Evolutionary conservation across 1,140 invertebrate species (phyloP), one percentile per base, ranked within the genome.

Genomic region (Drosophila tropicalis): DNA sequence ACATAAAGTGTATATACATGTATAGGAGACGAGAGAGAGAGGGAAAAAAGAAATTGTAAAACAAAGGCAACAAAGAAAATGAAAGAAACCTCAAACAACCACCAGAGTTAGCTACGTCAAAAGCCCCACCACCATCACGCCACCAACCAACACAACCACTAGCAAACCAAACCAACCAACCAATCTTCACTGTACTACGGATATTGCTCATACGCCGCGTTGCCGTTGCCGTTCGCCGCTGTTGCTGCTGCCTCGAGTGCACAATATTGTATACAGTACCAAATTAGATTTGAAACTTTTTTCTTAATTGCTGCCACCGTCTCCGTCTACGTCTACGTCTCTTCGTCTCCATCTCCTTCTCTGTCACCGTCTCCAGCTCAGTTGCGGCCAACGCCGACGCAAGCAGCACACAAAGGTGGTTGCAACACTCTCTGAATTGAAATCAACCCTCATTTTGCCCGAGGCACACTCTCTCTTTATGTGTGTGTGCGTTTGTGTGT

Each of bases 201-300:
- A 72, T 40, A 64, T 72, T 61, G 70, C 76, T 76, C 76, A 78
- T 78, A 78, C 72, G 80, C 72, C 70, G 76, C 79, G 76, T 67
- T 67, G 64, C 19, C 56, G n/a, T n/a, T n/a, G 75, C 39, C 41
- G 39, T 40, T 7, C n/a, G n/a, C n/a, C 65, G 70, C 25, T 58
- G 54, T 13, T 57, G 71, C 41, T 54, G 78, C 51, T 69, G 81
- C 84, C 76, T 87, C 80, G 86, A 89, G 84, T 89, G 81, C 84
- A 85, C 81, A 91, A 90, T 85, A 89, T 91, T 91, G 81, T 91
- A 90, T 91, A 91, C 90, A 90, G 86, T 91, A 86, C 85, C 89
- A 91, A 91, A 89, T 90, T 90, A 82, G 67, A 91, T 91, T 91
- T 90, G 86, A 87, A 91, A 91, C 90, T 90, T 91, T 91, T 91